Conservation (phyloP, 2,888 invertebrate species). For the Eilema depressum region DNA sequence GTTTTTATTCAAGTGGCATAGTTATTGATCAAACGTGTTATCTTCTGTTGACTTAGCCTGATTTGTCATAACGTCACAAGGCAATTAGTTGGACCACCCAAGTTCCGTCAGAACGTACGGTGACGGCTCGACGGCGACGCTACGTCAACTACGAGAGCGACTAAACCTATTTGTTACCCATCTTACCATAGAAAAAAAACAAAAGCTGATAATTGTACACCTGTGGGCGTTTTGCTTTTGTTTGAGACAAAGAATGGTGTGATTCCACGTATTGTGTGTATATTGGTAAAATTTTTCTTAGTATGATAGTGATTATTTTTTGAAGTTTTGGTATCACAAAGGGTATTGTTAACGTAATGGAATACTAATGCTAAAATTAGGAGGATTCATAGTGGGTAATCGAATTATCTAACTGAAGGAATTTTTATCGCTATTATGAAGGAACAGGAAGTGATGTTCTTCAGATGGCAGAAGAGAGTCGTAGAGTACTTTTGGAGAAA, state of each 20-base stretch:
- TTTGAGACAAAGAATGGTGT: constrained; percentile 37
- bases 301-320: not conserved
- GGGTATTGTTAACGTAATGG: not conserved
- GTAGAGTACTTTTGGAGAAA: too few species aligned
- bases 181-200: constrained; percentile 25
- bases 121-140: constrained; percentile 39
- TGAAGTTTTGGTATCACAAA: not conserved
- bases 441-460: too few species aligned
- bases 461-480: too few species aligned
- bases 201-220: constrained; percentile 43
- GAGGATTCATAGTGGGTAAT: too few species aligned
- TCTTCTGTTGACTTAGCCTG: constrained; percentile 61
- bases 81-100: constrained; percentile 76
- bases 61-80: constrained; percentile 69
- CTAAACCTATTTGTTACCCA: constrained; percentile 60
- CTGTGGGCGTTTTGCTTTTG: constrained; percentile 48
- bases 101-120: constrained; percentile 54
- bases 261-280: constrained; percentile 40
- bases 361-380: too few species aligned
- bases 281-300: not conserved
- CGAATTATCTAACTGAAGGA: too few species aligned
- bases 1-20: not conserved
- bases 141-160: constrained; percentile 53
- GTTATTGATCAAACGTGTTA: constrained; percentile 57
- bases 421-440: too few species aligned